phyloP scores from a whole-genome alignment of 2,888 invertebrate genomes.

The Nowickia ferox region DNA sequence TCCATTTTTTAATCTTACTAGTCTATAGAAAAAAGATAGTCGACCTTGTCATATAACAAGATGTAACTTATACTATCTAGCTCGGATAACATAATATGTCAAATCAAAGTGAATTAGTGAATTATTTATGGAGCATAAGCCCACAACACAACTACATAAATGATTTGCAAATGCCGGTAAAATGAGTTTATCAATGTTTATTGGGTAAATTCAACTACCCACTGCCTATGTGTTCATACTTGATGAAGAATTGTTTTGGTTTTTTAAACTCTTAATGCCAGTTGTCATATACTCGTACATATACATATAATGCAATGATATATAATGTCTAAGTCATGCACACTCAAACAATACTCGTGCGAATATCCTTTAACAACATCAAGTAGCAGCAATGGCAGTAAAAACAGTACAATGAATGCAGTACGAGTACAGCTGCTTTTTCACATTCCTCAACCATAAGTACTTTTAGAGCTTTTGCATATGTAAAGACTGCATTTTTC shows the following conservation, averaged over 20 bases:
- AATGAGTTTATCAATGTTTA: neutral
- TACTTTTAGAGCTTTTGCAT: slow-evolving; percentile 62
- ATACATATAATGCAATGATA: slow-evolving; percentile 56
- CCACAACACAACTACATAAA: no score
- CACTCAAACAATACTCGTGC: neutral
- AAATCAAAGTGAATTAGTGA: no score
- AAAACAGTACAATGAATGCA: slow-evolving; percentile 41
- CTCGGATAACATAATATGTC: no score
- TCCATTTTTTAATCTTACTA: no score
- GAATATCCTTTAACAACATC: slow-evolving; percentile 58
- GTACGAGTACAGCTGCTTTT: slow-evolving; percentile 61
- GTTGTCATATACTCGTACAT: slow-evolving; percentile 53
- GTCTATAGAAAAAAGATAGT: no score
- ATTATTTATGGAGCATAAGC: no score
- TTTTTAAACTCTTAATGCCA: slow-evolving; percentile 62
- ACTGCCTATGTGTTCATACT: slow-evolving; percentile 26
- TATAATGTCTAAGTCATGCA: slow-evolving; percentile 55
- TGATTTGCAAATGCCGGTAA: no score
- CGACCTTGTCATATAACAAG: no score
- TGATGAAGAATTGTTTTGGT: slow-evolving; percentile 31
- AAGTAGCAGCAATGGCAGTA: slow-evolving; percentile 34
- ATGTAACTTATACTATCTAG: no score
- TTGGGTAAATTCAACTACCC: slow-evolving; percentile 6
- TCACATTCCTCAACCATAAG: slow-evolving; percentile 44
- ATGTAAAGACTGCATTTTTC: slow-evolving; percentile 43